Evolutionary conservation across 2,888 invertebrate species (phyloP).

Genomic region (Ceramica pisi): DNA sequence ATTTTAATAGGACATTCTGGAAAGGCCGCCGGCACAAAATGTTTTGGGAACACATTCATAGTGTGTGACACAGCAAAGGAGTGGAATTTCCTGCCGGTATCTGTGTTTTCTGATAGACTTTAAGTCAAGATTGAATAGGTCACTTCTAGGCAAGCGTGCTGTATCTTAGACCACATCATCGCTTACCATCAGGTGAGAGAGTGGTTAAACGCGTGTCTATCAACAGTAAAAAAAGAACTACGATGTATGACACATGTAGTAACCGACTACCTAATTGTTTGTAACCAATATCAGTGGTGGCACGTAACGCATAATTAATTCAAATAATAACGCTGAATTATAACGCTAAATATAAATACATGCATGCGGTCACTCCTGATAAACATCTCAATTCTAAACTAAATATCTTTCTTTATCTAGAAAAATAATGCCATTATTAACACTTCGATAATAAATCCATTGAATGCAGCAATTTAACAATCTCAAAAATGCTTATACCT

Average conservation of each 20-base stretch:
- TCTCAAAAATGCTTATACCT: conserved; percentile 54
- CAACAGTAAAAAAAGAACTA: no score
- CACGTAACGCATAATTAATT: conserved; percentile 1
- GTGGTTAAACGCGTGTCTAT: no score
- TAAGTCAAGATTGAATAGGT: no score
- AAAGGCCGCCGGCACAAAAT: no score
- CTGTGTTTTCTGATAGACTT: no score
- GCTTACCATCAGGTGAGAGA: no score
- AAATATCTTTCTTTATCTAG: conserved; percentile 4
- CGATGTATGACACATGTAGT: neutral
- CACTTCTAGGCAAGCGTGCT: no score
- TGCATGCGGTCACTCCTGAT: neutral
- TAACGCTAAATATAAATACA: neutral
- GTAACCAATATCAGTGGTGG: conserved; percentile 9
- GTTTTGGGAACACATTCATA: no score
- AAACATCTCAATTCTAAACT: neutral
- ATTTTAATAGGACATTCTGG: neutral
- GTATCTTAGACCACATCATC: no score
- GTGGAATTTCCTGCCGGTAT: no score
- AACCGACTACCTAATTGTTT: no score
- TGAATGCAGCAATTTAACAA: conserved; percentile 36
- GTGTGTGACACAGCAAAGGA: no score
- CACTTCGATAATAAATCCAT: conserved; percentile 27
- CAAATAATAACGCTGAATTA: conserved; percentile 27
- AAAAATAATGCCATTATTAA: conserved; percentile 11